Evolutionary conservation across 2,797 vertebrate genomes (phyloP), one percentile per base, ranked within the genome.

Genomic region (Columba guinea): DNA sequence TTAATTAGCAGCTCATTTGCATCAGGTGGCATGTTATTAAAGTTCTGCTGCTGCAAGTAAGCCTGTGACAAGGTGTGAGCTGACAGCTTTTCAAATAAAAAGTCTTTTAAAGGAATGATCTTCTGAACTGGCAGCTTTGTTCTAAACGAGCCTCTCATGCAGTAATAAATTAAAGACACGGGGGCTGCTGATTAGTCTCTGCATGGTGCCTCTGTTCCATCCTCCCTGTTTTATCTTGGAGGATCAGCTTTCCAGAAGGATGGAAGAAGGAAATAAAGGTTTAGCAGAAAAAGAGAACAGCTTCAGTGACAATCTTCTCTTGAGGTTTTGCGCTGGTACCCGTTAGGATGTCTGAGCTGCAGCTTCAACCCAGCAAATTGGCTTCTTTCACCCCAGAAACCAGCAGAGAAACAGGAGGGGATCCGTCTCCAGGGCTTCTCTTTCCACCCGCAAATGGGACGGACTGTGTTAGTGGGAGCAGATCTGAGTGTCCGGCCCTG

Each of bases 1-100:
- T 98, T 98, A 98, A 98, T 98, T 98, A 98, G 96, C 94, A 96
- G 69, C 93, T 97, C 89, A 96, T 98, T 97, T 97, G 97, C 97
- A 97, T 96, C 94, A 97, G 96, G 96, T 93, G 91, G 93, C 96
- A 97, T 94, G 44, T 97, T 97, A 97, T 97, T 96, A 96, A 97
- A 97, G 96, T 94, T 83, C 80, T 87, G 96, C 95, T 97, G 90
- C 95, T 93, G 96, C 91, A 92, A 97, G 90, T 27, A 41, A 90
- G 90, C 90, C 89, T 90, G 87, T 96, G 94, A 91, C 96, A 96
- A 97, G 96, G 96, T 97, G 95, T 78, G 93, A 90, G 85, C 93
- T 48, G 91, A 97, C 96, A 97, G 96, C 91, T 97, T 97, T 96
- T 97, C 96, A 96, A 93, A 96, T 91, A 95, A 96, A 75, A 97